Evolutionary conservation across 2,888 invertebrate genomes (phyloP), one percentile per base, ranked within the genome.

Genomic region (Cephus pygmeus): DNA sequence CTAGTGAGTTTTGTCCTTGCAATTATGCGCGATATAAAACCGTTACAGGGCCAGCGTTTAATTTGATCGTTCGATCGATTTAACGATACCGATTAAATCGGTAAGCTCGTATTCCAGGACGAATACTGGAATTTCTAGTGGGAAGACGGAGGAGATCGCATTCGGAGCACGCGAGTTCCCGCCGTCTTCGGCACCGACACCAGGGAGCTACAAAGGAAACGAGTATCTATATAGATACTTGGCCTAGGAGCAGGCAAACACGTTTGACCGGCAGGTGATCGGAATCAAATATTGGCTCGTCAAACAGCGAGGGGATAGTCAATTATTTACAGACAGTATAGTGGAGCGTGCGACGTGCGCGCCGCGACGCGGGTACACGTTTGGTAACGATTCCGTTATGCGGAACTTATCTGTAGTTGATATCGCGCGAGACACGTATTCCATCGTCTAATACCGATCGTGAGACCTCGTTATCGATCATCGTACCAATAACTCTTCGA

Each of bases 241-340:
- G 15, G 40, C 15, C 40, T 40, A 40, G 40, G 40, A 40, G 40
- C 40, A 40, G 34, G 73, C 78, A 75, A 78, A 78, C 78, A 75
- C 78, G 78, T 78, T 75, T 73, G 69, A 75, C 78, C 71, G 71
- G 73, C 69, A 75, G 78, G 78, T 78, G 78, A 78, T 78, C 73
- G 78, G 78, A 75, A 75, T 78, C 76, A 78, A 78, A 78, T 78
- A 78, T 78, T 78, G 75, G 78, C 75, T 78, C 76, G 78, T 78
- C 71, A 73, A 78, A 75, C 78, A 75, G 75, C 78, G 68, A 75
- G 78, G 69, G 78, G 78, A 78, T 73, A 75, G 78, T 75, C 78
- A 75, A 78, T 78, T 78, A 78, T 78, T 78, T 78, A 78, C 78
- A 78, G 78, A 40, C 4, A 6, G 15, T 15, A 15, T 15, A 15